Evolutionary conservation across 2,113 vertebrate species (phyloP).

Genomic region (Ptyas mucosa): DNA sequence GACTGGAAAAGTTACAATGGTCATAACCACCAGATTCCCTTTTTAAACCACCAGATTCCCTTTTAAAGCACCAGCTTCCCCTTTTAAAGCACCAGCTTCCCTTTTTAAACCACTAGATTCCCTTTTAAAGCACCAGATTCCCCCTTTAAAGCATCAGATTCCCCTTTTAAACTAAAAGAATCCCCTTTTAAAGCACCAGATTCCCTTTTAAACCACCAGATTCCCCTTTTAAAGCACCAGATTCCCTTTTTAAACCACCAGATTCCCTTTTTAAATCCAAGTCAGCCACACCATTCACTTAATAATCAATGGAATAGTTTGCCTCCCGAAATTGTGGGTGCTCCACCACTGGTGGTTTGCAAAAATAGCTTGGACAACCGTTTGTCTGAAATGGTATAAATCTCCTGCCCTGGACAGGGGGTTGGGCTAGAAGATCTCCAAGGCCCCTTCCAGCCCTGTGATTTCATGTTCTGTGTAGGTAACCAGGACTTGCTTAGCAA

Average conservation of each 20-base stretch:
- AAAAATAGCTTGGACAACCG: not conserved
- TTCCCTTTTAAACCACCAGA: too few relatives aligned
- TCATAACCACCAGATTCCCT: not conserved
- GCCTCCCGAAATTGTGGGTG: not conserved
- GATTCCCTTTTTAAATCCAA: not conserved
- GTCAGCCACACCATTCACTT: not conserved
- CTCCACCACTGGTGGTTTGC: not conserved
- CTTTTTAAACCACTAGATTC: too few relatives aligned
- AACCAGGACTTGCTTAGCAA: not conserved
- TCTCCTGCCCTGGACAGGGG: not conserved
- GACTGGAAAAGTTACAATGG: not conserved
- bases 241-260: too few relatives aligned
- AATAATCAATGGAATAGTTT: not conserved
- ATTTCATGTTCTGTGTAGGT: not conserved
- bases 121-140: too few relatives aligned
- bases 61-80: too few relatives aligned
- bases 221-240: too few relatives aligned
- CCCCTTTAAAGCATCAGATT: too few relatives aligned
- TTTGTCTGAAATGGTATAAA: not conserved
- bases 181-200: too few relatives aligned
- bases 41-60: too few relatives aligned
- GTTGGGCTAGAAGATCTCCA: not conserved
- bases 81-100: too few relatives aligned
- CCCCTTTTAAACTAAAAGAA: too few relatives aligned
- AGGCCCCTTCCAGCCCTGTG: not conserved